Conservation (phyloP, 92 coral and sea anemone genomes). For the Desmophyllum pertusum region DNA sequence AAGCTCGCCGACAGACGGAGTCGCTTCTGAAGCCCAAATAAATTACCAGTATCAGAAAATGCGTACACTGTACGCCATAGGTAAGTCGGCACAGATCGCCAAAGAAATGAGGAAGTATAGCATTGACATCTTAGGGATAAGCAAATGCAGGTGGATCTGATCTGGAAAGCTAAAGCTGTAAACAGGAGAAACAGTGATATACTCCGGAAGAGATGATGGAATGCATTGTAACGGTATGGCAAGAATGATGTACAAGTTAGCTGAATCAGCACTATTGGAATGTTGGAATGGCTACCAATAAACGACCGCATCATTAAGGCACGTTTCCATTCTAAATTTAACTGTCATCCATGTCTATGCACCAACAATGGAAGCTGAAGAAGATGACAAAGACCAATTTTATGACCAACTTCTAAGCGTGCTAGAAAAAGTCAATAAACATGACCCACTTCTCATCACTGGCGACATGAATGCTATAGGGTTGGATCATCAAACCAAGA, state of each 20-base stretch:
- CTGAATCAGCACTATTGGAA: slow-evolving; percentile 31
- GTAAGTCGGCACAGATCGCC: too few relatives aligned
- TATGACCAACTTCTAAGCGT: background rate
- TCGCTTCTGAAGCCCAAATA: too few relatives aligned
- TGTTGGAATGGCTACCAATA: slow-evolving; percentile 42
- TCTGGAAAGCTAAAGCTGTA: background rate
- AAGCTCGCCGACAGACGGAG: too few relatives aligned
- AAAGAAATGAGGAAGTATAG: too few relatives aligned
- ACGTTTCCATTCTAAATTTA: slow-evolving; percentile 39
- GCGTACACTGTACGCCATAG: too few relatives aligned
- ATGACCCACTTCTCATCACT: background rate
- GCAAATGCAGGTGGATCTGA: too few relatives aligned
- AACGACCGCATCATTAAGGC: slow-evolving; percentile 46
- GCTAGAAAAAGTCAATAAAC: background rate
- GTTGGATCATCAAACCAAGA: slow-evolving; percentile 1
- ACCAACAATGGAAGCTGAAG: slow-evolving; percentile 12
- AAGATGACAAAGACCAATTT: slow-evolving; percentile 6
- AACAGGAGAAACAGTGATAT: slow-evolving; percentile 5
- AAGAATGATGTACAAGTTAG: slow-evolving; percentile 1
- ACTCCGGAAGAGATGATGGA: slow-evolving; percentile 9
- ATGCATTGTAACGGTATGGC: slow-evolving; percentile 1
- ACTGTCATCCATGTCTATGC: slow-evolving; percentile 4
- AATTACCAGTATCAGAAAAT: too few relatives aligned
- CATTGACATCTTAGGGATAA: too few relatives aligned
- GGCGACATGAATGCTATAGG: slow-evolving; percentile 16